Percentiles rank a stretch among this genome's conserved stretches.
Evolutionary conservation across 2,797 vertebrate species (phyloP).

Genomic region (Lophotriccus pileatus): DNA sequence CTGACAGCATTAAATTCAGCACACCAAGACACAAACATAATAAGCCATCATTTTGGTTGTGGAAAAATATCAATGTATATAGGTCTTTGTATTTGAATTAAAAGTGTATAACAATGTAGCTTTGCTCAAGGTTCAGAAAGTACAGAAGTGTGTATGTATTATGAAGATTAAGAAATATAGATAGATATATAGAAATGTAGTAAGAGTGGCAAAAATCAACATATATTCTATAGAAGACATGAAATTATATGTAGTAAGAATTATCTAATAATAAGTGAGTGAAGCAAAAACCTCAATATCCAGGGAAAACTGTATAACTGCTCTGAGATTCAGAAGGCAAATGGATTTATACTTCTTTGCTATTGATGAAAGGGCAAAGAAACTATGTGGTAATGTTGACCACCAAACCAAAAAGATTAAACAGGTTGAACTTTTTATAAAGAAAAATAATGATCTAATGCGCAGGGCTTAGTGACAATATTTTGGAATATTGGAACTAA

Average conservation of each 20-base stretch:
- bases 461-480: neutral
- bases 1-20: conserved; percentile 26
- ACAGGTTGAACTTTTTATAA: neutral
- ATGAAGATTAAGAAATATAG: neutral
- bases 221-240: neutral
- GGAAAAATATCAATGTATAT: neutral
- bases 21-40: neutral
- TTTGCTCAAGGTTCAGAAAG: neutral
- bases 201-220: neutral
- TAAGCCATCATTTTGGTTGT: neutral
- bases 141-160: neutral
- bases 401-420: neutral
- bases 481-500: neutral
- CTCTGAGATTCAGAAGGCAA: neutral
- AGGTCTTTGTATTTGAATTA: neutral
- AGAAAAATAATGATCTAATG: neutral
- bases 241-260: neutral
- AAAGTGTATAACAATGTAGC: neutral
- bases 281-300: neutral
- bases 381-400: neutral
- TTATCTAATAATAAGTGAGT: neutral
- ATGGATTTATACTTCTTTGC: neutral
- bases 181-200: neutral
- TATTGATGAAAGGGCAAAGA: neutral
- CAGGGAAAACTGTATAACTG: neutral